Evolutionary conservation across 2,888 invertebrate species (phyloP).

Genomic region (Pseudococcus viburni): DNA sequence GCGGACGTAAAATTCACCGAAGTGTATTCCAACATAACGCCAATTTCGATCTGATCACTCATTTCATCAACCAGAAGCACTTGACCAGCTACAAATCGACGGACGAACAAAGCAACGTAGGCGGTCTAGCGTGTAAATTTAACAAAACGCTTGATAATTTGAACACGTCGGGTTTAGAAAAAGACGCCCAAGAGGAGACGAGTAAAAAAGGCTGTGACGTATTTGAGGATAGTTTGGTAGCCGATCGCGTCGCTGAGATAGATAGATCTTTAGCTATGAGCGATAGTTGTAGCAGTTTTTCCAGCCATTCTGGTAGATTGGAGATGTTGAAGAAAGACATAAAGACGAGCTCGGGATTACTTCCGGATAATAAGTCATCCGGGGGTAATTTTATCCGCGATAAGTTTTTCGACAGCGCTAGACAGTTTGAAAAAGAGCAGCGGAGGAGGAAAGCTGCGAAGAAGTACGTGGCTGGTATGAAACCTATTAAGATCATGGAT

Average conservation of each 20-base stretch:
- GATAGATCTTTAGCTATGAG: constrained; percentile 60
- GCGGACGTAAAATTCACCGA: constrained; percentile 63
- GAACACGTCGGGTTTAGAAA: not conserved
- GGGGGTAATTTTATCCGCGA: constrained; percentile 43
- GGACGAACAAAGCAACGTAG: constrained; percentile 53
- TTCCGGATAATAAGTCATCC: not conserved
- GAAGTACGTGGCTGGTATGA: constrained; percentile 30
- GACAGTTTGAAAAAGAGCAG: constrained; percentile 65
- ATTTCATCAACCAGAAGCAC: constrained; percentile 84
- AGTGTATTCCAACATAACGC: constrained; percentile 71
- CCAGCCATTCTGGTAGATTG: constrained; percentile 65
- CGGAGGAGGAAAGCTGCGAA: constrained; percentile 58
- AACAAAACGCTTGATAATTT: constrained; percentile 49
- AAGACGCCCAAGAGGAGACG: not conserved
- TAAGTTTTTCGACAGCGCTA: constrained; percentile 59
- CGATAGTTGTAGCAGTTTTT: constrained; percentile 65
- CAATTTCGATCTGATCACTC: constrained; percentile 83
- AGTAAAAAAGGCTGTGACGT: constrained; percentile 64
- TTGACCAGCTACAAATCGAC: constrained; percentile 1
- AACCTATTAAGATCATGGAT: constrained; percentile 74
- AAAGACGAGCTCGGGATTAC: not conserved
- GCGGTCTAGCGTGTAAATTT: constrained; percentile 45
- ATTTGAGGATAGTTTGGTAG: constrained; percentile 67
- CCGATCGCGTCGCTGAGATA: constrained; percentile 6
- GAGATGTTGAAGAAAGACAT: constrained; percentile 12